Evolutionary conservation across 2,888 invertebrate genomes (phyloP), one percentile per base, ranked within the genome.

Genomic region (Aelia acuminata): DNA sequence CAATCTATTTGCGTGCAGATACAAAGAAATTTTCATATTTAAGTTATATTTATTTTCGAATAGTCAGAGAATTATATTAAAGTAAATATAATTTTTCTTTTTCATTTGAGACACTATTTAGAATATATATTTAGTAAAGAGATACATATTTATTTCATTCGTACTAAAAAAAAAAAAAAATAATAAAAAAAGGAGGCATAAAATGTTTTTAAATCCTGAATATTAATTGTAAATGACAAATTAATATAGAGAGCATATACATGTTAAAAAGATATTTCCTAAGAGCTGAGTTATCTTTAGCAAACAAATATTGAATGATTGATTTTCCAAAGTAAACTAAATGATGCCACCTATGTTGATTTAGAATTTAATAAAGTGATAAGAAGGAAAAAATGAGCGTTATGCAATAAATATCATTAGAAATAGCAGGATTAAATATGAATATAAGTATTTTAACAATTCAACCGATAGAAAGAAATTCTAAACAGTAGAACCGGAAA

Each of bases 291-390:
- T 87, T 87, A 87, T 87, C 87, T 87, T 49, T 43, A 87, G 48
- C 63, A 87, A 87, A 87, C 87, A 87, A 87, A 80, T 80, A 70
- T 84, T 84, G 49, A 87, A 87, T 87, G 87, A 87, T 87, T 87
- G 87, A 87, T 87, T 87, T 87, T 70, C 50, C 80, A 70, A 87
- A 53, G 80, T 49, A 84, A 87, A 80, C 50, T 87, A 50, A 84
- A 87, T 84, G 87, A 87, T 80, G 84, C 63, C 87, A 87, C 84
- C 80, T 84, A 75, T 87, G 49, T 87, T 87, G 75, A 87, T 49
- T 84, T 87, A 84, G 84, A 80, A 53, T 87, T 87, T 87, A 87
- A 87, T 87, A 84, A 87, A 87, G 35, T 84, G 87, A 87, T 87
- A 87, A 87, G 26, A 50, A 35, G 26, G 50, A 39, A 49, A 84